A percentile compares a stretch with the other conserved stretches of the same genome.
phyloP scores from a whole-genome alignment of 2,888 invertebrate species.

The Cactoblastis cactorum region DNA sequence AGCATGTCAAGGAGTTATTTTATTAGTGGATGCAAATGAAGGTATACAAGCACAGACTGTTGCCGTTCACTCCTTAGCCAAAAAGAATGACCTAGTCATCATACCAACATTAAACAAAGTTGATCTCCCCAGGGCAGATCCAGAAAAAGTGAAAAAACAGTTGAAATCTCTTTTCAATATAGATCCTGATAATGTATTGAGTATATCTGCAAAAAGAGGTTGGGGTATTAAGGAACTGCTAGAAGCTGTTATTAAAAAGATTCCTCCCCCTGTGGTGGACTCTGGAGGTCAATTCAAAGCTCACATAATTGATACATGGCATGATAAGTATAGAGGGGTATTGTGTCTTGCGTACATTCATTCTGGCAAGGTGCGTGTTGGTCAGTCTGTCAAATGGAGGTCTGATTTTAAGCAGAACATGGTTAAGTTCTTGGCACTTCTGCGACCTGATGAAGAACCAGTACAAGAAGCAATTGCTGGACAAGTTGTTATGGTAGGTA shows the following conservation, averaged over 20 bases:
- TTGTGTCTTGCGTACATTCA: conserved; percentile 87
- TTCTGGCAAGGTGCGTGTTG: conserved; percentile 86
- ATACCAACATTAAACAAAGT: conserved; percentile 98
- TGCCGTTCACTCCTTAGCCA: conserved; percentile 96
- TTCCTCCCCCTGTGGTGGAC: conserved; percentile 86
- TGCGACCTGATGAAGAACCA: conserved; percentile 86
- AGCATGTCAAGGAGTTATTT: conserved; percentile 96
- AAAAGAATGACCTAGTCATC: conserved; percentile 87
- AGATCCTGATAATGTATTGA: conserved; percentile 84
- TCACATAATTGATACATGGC: conserved; percentile 96
- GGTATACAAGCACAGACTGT: conserved; percentile 98
- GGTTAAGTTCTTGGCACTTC: conserved; percentile 87
- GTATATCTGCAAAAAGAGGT: conserved; percentile 96
- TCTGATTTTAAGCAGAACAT: conserved; percentile 87
- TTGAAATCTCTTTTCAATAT: conserved; percentile 90
- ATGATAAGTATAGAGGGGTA: conserved; percentile 91
- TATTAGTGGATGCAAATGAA: conserved; percentile 97
- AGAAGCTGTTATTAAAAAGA: conserved; percentile 85
- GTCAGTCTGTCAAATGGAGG: conserved; percentile 86
- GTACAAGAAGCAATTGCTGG: conserved; percentile 87
- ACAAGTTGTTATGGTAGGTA: conserved; percentile 93
- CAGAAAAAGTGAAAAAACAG: conserved; percentile 89
- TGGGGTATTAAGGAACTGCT: conserved; percentile 89
- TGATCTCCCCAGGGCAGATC: conserved; percentile 94
- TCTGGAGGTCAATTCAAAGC: conserved; percentile 84